Conservation (phyloP, 1,140 invertebrate species). For the Drosophila erecta region DNA sequence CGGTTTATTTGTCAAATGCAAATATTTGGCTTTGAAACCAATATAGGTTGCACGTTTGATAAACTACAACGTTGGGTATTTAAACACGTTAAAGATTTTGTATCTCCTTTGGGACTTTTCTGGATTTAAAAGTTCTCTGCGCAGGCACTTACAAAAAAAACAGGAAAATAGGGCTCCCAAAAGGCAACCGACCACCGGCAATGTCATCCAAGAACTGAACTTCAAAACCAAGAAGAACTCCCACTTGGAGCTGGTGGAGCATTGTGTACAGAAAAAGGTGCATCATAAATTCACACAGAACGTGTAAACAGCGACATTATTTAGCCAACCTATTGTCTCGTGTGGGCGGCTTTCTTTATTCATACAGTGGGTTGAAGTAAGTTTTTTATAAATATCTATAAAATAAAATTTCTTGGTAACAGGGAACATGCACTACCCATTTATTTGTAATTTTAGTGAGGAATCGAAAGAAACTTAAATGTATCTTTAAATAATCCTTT, state of each 20-base stretch:
- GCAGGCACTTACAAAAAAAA: background rate
- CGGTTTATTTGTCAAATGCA: background rate
- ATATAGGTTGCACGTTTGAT: no score
- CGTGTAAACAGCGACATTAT: slow-evolving; percentile 72
- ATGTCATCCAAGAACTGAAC: slow-evolving; percentile 38
- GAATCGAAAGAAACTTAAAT: no score
- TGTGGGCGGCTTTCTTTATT: background rate
- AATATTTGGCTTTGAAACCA: background rate
- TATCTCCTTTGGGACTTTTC: background rate
- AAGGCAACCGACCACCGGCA: slow-evolving; percentile 31
- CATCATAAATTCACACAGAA: slow-evolving; percentile 53
- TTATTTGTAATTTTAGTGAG: no score
- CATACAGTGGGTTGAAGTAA: slow-evolving; percentile 23
- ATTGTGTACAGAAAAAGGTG: slow-evolving; percentile 5
- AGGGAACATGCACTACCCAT: no score
- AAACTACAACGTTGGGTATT: background rate
- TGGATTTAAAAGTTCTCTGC: background rate
- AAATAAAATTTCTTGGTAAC: no score
- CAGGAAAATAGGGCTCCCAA: background rate
- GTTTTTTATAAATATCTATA: background rate
- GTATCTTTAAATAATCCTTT: background rate
- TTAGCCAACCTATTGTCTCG: slow-evolving; percentile 55
- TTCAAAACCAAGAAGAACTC: background rate
- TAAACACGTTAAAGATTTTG: background rate
- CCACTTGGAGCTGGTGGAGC: background rate